Evolutionary conservation across 1,140 invertebrate species (phyloP).

Genomic region (Bombus pascuorum): DNA sequence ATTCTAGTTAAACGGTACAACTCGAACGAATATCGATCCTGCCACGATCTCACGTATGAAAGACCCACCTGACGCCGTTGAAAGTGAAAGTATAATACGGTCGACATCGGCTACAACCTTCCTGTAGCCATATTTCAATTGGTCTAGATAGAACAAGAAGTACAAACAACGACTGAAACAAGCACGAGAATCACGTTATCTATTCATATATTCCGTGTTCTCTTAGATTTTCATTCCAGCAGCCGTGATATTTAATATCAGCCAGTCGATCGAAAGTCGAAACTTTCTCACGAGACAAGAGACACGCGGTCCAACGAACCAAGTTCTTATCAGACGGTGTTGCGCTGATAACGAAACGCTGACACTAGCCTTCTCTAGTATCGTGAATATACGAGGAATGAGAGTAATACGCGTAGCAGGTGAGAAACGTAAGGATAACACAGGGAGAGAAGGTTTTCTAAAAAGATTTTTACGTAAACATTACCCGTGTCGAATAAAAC

Average conservation of each 20-base stretch:
- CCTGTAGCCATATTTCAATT: not conserved
- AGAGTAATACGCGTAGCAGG: not conserved
- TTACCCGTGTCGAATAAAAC: no score
- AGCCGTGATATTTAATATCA: conserved; percentile 8
- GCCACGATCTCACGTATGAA: not conserved
- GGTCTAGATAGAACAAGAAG: not conserved
- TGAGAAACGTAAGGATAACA: no score
- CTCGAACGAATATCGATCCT: not conserved
- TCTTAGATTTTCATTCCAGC: not conserved
- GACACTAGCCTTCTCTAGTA: conserved; percentile 27
- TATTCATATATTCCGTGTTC: not conserved
- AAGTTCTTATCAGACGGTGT: conserved; percentile 36
- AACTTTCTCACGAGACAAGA: conserved; percentile 61
- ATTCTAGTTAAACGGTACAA: not conserved
- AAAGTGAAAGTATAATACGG: conserved; percentile 1
- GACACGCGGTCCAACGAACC: conserved; percentile 48
- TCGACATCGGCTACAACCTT: not conserved
- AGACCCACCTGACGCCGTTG: not conserved
- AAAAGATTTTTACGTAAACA: no score
- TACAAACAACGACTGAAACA: not conserved
- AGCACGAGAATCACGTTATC: not conserved
- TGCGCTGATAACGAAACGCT: conserved; percentile 52
- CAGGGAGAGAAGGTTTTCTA: no score
- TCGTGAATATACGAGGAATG: not conserved
- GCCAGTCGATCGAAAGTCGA: conserved; percentile 40